Conservation (phyloP, 2,113 vertebrate genomes). For the Talpa occidentalis region DNA sequence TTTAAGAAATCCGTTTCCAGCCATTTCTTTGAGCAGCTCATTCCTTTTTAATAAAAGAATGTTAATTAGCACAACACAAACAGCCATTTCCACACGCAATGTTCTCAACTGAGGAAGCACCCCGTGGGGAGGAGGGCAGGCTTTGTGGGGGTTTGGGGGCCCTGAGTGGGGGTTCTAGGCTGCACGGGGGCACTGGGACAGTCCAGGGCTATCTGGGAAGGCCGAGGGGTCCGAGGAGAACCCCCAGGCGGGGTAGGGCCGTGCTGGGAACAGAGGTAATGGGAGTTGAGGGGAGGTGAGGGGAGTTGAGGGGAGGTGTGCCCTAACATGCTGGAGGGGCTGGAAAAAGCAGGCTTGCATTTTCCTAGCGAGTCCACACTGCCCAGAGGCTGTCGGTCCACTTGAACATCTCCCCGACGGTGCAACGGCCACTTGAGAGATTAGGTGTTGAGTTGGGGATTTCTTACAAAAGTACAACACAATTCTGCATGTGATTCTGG, state of each 20-base stretch:
- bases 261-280: no score
- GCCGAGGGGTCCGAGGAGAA: not conserved
- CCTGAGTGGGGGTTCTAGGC: not conserved
- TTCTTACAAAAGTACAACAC: not conserved
- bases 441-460: not conserved
- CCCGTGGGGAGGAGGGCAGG: not conserved
- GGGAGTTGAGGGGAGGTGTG: not conserved
- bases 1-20: not conserved
- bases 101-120: not conserved
- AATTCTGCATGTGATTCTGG: not conserved
- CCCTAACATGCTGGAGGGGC: not conserved
- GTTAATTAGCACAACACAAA: not conserved
- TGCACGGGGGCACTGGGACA: not conserved
- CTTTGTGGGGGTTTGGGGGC: not conserved
- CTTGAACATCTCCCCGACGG: no score
- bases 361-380: not conserved
- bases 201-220: not conserved
- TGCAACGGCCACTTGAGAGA: not conserved
- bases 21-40: slow-evolving; percentile 11
- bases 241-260: not conserved
- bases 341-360: not conserved
- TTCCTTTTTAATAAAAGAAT: slow-evolving; percentile 13
- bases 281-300: not conserved
- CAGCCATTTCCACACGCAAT: not conserved
- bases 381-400: no score